Percentiles rank a stretch among this genome's conserved stretches.
Conservation (phyloP, 2,888 invertebrate species). For the Portevinia maculata region DNA sequence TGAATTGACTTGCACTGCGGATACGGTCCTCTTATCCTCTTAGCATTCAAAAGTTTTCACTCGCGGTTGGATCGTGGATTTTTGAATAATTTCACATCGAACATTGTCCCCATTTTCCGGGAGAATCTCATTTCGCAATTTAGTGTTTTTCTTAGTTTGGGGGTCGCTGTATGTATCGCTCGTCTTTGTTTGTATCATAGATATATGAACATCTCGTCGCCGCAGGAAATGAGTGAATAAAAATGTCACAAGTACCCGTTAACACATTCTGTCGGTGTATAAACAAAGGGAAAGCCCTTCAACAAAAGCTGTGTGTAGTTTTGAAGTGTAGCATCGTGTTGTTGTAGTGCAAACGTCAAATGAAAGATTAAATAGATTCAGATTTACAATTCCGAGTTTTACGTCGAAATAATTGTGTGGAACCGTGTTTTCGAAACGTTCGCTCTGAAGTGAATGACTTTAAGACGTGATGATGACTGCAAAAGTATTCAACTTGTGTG, state of each 20-base stretch:
- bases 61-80: conserved; percentile 12
- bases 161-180: background rate
- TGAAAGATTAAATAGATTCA: background rate
- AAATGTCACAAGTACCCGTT: conserved; percentile 22
- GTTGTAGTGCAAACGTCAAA: conserved; percentile 6
- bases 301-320: background rate
- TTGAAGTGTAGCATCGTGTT: background rate
- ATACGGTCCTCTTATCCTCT: conserved; percentile 33
- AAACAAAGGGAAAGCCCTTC: background rate
- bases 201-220: conserved; percentile 10
- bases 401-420: conserved; percentile 25
- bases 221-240: conserved; percentile 31
- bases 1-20: conserved; percentile 55
- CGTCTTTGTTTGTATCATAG: conserved; percentile 16
- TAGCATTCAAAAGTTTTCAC: conserved; percentile 29
- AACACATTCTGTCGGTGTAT: conserved; percentile 13
- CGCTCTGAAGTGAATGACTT: conserved; percentile 32
- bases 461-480: conserved; percentile 13
- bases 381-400: conserved; percentile 6
- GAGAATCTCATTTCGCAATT: conserved; percentile 31
- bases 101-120: background rate
- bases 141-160: background rate
- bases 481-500: conserved; percentile 30
- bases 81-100: background rate
- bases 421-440: conserved; percentile 48